Evolutionary conservation across 2,797 vertebrate genomes (phyloP), one percentile per base, ranked within the genome.

Genomic region (Myotis vivesi): DNA sequence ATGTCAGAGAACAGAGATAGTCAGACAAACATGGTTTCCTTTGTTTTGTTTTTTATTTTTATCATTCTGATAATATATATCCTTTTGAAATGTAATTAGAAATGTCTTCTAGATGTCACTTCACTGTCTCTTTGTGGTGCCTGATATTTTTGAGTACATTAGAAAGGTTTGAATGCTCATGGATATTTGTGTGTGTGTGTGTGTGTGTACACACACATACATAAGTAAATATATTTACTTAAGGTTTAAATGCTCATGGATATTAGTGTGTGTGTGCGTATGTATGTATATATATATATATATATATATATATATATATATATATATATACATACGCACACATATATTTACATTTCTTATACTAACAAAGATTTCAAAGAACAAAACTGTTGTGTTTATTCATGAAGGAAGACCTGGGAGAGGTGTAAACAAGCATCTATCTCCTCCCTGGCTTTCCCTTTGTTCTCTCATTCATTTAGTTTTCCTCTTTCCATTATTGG

Each of bases 1-100:
- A 91, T 87, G 81, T 68, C 80, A 94, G 92, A 91, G 94, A 92
- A 96, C 82, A 66, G 46, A 97, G 92, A 82, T 94, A 86, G n/a
- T 9, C 1, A 76, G 83, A 44, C 11, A 97, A 68, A 10, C 3
- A 30, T 30, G 0, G 23, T 49, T 75, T 73, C 86, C 51, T 49
- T 20, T 62, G 59, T 2, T 28, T 66, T 75, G 19, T 93, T 87
- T 71, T 68, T 91, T 66, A 10, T 0, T 75, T 87, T 33, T 57
- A 81, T 91, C 12, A 81, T 91, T 92, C 38, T 19, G 19, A 84
- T 46, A 75, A 80, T 95, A 55, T 87, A 86, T 86, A 51, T 94
- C 87, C 68, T 95, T 87, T 81, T 64, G 44, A 79, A 94, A 82
- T 0, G 8, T 71, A 94, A 62, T 80, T 96, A 41, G 55, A 84